A percentile compares a stretch with the other conserved stretches of the same genome.
Conservation (phyloP, 2,113 vertebrate species). For the Pheucticus melanocephalus region DNA sequence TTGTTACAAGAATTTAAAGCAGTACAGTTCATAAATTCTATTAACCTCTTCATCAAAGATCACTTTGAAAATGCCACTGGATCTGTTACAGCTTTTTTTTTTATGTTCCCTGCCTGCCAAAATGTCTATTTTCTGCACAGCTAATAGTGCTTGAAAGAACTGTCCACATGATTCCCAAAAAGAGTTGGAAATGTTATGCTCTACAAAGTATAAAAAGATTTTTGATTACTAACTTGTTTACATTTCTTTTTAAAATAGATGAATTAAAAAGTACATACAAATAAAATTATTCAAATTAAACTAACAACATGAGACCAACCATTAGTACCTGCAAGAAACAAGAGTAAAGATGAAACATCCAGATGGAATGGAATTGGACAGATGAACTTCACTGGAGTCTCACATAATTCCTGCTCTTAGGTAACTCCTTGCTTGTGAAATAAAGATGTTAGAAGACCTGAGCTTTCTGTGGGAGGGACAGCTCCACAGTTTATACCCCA, state of each 20-base stretch:
- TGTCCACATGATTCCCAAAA: background rate
- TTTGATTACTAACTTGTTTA: background rate
- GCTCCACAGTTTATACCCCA: background rate
- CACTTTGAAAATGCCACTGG: background rate
- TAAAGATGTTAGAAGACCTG: background rate
- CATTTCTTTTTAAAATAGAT: background rate
- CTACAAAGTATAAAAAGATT: background rate
- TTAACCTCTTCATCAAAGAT: slow-evolving; percentile 3
- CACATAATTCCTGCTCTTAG: background rate
- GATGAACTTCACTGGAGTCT: background rate
- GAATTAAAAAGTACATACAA: background rate
- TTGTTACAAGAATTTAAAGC: background rate
- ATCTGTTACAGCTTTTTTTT: background rate
- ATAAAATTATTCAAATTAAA: background rate
- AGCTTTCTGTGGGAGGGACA: background rate
- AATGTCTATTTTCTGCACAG: background rate
- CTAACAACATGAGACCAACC: background rate
- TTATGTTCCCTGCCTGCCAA: background rate
- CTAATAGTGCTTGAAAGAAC: background rate
- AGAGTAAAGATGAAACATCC: background rate
- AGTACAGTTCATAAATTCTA: background rate
- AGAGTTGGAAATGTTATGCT: background rate
- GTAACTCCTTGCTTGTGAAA: background rate
- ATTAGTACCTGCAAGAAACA: background rate
- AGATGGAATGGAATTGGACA: background rate